Evolutionary conservation across 2,888 invertebrate genomes (phyloP).

Genomic region (Aricia artaxerxes): DNA sequence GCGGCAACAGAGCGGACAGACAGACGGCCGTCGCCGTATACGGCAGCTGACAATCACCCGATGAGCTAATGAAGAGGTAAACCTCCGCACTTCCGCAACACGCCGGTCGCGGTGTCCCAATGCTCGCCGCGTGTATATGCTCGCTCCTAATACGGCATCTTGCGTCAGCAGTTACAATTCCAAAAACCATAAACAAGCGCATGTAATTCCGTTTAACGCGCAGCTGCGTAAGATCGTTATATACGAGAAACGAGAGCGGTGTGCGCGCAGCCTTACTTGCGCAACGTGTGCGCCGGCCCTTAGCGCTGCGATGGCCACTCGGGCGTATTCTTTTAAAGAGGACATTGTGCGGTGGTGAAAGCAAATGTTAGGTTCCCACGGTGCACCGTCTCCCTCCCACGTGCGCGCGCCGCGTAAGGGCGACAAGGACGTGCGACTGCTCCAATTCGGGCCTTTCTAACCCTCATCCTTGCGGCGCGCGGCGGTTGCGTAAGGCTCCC

Average conservation of each 20-base stretch:
- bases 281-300: conserved; percentile 21
- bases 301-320: conserved; percentile 38
- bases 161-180: not conserved
- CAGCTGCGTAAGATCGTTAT: not conserved
- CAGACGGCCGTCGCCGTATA: not conserved
- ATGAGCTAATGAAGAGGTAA: conserved; percentile 8
- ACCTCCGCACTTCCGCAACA: not conserved
- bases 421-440: conserved; percentile 44
- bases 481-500: not conserved
- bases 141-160: not conserved
- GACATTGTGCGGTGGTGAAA: conserved; percentile 46
- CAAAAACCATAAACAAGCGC: not conserved
- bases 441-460: conserved; percentile 43
- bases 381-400: conserved; percentile 43
- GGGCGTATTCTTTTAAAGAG: conserved; percentile 40
- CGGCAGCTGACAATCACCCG: not conserved
- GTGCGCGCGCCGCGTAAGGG: conserved; percentile 33
- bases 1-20: not conserved
- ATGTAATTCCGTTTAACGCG: not conserved
- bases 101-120: not conserved
- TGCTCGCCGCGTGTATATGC: not conserved
- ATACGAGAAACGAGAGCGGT: not conserved
- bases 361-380: conserved; percentile 54
- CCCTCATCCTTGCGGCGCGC: conserved; percentile 42
- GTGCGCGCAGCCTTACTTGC: not conserved